Percentiles rank a stretch among this genome's conserved stretches.
Conservation (phyloP, 1,140 invertebrate genomes). For the Elymnias hypermnestra region DNA sequence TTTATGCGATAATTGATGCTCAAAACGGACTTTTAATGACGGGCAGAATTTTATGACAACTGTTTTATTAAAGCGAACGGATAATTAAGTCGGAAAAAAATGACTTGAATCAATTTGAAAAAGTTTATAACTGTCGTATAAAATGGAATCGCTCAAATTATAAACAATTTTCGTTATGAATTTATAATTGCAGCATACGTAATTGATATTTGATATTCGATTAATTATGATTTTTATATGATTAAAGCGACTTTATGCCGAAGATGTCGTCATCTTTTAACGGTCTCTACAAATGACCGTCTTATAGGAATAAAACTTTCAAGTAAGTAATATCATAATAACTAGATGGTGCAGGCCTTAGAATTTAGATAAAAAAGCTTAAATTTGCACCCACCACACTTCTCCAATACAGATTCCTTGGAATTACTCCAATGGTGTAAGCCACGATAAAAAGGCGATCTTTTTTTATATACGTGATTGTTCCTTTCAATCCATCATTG, state of each 20-base stretch:
- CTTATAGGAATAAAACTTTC: too few relatives aligned
- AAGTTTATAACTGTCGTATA: slow-evolving; percentile 21
- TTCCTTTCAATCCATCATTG: too few relatives aligned
- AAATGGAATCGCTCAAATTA: slow-evolving; percentile 20
- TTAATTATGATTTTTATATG: slow-evolving; percentile 4
- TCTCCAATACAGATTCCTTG: too few relatives aligned
- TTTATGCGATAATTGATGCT: slow-evolving; percentile 3
- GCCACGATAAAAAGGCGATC: too few relatives aligned
- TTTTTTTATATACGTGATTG: too few relatives aligned
- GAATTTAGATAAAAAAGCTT: too few relatives aligned
- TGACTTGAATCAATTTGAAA: slow-evolving; percentile 22
- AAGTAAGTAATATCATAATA: too few relatives aligned
- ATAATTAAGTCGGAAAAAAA: slow-evolving; percentile 19
- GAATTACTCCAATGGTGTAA: too few relatives aligned
- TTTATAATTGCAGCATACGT: slow-evolving; percentile 13
- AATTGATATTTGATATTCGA: slow-evolving; percentile 10
- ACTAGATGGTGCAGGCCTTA: too few relatives aligned
- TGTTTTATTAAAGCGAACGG: slow-evolving; percentile 33
- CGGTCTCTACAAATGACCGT: too few relatives aligned
- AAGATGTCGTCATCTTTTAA: not conserved
- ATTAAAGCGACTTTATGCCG: not conserved
- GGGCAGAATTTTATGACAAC: slow-evolving; percentile 37
- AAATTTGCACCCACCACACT: too few relatives aligned
- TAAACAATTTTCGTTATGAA: slow-evolving; percentile 19
- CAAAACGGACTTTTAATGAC: slow-evolving; percentile 24